Percentiles rank a stretch among this genome's conserved stretches.
Conservation (phyloP, 2,888 invertebrate species). For the Mesodorylaimus sp. region DNA sequence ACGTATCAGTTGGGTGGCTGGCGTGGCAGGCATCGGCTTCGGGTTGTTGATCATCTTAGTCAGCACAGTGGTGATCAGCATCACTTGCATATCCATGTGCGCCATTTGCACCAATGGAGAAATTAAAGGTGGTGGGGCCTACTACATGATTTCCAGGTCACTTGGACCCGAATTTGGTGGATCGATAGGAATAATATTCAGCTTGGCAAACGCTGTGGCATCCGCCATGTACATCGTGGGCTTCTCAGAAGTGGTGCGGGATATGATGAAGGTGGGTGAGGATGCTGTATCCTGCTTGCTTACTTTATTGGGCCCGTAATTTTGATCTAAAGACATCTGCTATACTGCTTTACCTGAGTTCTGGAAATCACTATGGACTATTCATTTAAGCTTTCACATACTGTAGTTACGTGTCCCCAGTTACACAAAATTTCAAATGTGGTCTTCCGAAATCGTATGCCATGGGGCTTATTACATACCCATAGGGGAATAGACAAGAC, state of each 20-base stretch:
- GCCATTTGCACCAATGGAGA: conserved; percentile 97
- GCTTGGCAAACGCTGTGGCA: conserved; percentile 86
- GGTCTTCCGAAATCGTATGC: too few relatives aligned
- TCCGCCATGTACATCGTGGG: conserved; percentile 94
- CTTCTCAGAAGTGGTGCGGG: conserved; percentile 68
- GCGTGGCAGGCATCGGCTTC: conserved; percentile 52
- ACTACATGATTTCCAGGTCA: conserved; percentile 78
- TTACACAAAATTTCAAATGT: too few relatives aligned
- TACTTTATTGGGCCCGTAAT: too few relatives aligned
- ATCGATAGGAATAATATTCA: conserved; percentile 85
- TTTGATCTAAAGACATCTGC: too few relatives aligned
- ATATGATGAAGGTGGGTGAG: conserved; percentile 29
- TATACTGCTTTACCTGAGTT: too few relatives aligned
- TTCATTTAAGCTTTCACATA: too few relatives aligned
- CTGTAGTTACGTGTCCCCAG: too few relatives aligned
- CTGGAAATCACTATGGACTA: too few relatives aligned
- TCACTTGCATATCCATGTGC: conserved; percentile 87
- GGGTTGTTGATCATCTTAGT: conserved; percentile 14
- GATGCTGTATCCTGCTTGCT: too few relatives aligned
- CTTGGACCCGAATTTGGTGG: conserved; percentile 93
- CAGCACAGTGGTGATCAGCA: conserved; percentile 43
- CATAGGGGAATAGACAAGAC: too few relatives aligned
- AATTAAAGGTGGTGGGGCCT: conserved; percentile 93
- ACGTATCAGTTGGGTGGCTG: conserved; percentile 88
- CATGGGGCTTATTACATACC: too few relatives aligned